Conservation (phyloP, 2,888 invertebrate genomes). For the Buathra laborator region DNA sequence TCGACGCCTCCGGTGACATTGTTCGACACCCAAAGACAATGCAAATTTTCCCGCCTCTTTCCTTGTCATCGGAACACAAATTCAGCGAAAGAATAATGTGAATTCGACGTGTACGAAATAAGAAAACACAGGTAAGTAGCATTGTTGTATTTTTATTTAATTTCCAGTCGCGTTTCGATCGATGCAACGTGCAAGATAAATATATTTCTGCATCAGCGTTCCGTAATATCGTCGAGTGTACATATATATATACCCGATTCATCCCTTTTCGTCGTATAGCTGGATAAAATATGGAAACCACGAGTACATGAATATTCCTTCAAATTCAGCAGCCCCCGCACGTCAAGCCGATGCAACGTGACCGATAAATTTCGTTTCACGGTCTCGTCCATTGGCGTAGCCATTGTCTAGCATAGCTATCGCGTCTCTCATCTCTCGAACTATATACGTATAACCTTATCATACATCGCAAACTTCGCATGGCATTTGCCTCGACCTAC, state of each 20-base stretch:
- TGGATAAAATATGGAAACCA: conserved; percentile 1
- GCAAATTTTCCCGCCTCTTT: conserved; percentile 3
- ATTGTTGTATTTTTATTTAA: conserved; percentile 20
- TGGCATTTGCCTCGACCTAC: neutral
- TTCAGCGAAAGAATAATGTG: conserved; percentile 3
- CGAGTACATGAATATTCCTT: conserved; percentile 38
- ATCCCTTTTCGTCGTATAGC: conserved; percentile 1
- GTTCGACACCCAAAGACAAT: neutral
- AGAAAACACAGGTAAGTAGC: neutral
- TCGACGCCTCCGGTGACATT: neutral
- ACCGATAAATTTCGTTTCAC: conserved; percentile 63
- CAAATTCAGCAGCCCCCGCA: conserved; percentile 24
- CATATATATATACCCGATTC: neutral
- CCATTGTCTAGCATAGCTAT: neutral
- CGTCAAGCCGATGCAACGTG: conserved; percentile 66
- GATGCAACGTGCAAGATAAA: conserved; percentile 48
- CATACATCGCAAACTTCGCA: neutral
- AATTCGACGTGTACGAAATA: conserved; percentile 23
- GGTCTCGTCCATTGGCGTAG: conserved; percentile 61
- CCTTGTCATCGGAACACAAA: neutral
- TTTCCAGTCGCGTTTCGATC: conserved; percentile 43
- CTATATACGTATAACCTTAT: neutral
- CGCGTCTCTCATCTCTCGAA: neutral
- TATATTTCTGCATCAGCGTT: conserved; percentile 31
- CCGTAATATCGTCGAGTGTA: neutral